Evolutionary conservation across 2,888 invertebrate genomes (phyloP).

Genomic region (Mesorhabditis sp.): DNA sequence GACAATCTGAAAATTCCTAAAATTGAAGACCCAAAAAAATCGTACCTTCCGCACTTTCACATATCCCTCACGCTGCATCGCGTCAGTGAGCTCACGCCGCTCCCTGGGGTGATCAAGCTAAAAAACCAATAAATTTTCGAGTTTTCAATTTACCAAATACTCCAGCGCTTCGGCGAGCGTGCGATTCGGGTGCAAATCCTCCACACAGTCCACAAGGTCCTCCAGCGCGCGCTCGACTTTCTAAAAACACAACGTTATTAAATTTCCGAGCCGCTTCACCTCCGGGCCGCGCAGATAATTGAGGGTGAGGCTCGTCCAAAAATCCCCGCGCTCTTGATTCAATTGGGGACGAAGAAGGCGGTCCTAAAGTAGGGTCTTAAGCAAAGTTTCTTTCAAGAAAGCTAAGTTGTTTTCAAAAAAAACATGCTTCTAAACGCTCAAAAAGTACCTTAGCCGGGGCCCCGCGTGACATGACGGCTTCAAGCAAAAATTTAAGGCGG

Average conservation of each 20-base stretch:
- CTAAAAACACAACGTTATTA: neutral
- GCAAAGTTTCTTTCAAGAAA: no score
- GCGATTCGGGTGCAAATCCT: conserved; percentile 4
- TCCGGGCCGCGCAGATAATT: no score
- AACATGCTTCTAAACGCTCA: neutral
- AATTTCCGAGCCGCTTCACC: no score
- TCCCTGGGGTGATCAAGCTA: neutral
- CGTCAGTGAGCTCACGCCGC: neutral
- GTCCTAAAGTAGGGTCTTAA: no score
- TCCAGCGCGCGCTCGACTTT: neutral
- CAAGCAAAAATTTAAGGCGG: neutral
- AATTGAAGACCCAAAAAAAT: no score
- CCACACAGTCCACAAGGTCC: neutral
- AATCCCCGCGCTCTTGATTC: no score
- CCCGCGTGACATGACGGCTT: conserved; percentile 2
- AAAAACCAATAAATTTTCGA: conserved; percentile 7
- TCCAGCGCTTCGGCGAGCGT: neutral
- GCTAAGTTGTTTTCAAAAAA: no score
- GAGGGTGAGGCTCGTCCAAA: no score
- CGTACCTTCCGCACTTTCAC: neutral
- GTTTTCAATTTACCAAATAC: neutral
- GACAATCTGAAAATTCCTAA: conserved; percentile 9
- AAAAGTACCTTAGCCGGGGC: neutral
- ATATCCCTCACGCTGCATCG: neutral
- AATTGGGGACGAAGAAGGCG: no score